Percentiles rank a stretch among this genome's conserved stretches.
Conservation (phyloP, 92 coral and sea anemone genomes). For the Virgularia gustaviana region DNA sequence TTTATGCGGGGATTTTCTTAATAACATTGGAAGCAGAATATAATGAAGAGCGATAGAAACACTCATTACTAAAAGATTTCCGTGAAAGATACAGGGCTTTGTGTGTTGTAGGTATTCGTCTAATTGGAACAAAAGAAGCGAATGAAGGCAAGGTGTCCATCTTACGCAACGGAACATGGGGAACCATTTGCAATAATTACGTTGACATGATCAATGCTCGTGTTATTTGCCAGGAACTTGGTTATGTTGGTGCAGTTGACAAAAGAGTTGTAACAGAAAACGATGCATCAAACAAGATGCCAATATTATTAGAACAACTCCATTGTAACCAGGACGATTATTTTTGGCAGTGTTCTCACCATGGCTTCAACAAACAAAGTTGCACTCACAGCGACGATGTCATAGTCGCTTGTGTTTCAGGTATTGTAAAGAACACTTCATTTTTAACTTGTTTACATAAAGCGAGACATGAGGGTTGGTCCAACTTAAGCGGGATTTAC, state of each 20-base stretch:
- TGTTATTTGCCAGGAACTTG: neutral
- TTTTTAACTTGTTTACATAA: neutral
- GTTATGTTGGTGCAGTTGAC: neutral
- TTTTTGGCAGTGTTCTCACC: constrained; percentile 1
- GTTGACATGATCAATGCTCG: neutral
- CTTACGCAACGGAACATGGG: neutral
- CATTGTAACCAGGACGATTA: neutral
- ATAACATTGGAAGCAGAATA: too few species aligned
- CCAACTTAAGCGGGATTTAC: too few species aligned
- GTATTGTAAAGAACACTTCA: neutral
- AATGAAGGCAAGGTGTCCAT: neutral
- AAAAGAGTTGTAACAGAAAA: neutral
- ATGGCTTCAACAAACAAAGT: neutral
- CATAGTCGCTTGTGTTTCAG: neutral
- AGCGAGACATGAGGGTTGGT: too few species aligned
- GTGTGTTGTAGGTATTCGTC: neutral
- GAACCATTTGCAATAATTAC: neutral
- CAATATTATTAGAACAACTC: neutral
- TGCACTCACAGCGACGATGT: neutral
- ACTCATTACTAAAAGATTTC: too few species aligned
- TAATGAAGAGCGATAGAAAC: too few species aligned
- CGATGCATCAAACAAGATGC: neutral
- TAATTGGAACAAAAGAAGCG: neutral
- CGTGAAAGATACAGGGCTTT: too few species aligned
- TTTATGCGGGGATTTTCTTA: too few species aligned